These are phyloP conservation scores for Campylorhamphus procurvoides DNA, from an alignment of 2,113 vertebrate genomes.

Conservation along the genomic window DNA sequence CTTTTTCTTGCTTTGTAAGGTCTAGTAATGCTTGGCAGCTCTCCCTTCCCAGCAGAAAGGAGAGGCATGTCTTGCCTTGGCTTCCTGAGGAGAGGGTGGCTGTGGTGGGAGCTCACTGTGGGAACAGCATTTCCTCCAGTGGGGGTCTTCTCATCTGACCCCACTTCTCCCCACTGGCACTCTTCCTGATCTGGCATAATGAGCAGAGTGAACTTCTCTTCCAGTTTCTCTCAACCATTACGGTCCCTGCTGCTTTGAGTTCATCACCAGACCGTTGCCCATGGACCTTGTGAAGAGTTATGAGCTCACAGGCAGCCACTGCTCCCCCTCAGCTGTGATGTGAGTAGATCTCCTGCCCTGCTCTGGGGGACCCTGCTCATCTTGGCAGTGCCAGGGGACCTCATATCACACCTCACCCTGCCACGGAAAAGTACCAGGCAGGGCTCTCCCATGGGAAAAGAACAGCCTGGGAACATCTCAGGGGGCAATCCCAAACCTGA, in stretches of 20 bases:
- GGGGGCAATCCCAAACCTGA: not conserved
- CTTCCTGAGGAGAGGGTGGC: not conserved
- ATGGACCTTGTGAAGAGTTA: rapidly evolving
- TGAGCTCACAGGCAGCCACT: not conserved
- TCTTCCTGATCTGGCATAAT: not conserved
- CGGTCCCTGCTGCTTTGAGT: not conserved
- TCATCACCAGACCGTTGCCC: rapidly evolving
- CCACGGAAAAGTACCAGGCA: not conserved
- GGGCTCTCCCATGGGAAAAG: not conserved
- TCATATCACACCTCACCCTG: not conserved
- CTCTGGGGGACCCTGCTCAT: not conserved
- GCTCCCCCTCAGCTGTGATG: not conserved
- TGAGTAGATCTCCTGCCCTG: not conserved
- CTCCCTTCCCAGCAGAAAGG: not conserved
- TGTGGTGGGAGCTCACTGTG: not conserved
- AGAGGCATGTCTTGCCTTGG: not conserved
- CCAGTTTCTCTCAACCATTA: not conserved
- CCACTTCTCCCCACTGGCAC: not conserved
- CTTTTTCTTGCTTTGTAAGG: not conserved
- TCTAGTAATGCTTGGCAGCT: not conserved
- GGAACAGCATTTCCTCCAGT: not conserved
- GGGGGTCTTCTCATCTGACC: not conserved
- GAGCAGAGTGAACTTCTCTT: not conserved
- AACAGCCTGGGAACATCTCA: not conserved
- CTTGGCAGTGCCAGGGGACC: not conserved